Conservation (phyloP, 2,888 invertebrate genomes). For the Teleogryllus oceanicus region DNA sequence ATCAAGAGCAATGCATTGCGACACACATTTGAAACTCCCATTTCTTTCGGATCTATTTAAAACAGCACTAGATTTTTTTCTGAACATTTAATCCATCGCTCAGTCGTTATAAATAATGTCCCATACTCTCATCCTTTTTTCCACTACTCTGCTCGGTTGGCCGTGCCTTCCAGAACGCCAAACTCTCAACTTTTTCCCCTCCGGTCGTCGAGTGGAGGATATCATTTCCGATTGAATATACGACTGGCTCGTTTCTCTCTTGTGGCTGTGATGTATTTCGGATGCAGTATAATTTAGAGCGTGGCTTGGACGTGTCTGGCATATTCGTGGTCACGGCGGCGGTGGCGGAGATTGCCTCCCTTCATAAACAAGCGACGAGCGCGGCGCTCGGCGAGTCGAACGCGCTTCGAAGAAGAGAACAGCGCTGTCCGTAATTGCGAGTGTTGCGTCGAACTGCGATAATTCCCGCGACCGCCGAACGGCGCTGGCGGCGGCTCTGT, state of each 20-base stretch:
- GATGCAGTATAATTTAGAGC: conserved; percentile 18
- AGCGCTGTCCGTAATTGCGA: background rate
- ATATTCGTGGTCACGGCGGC: background rate
- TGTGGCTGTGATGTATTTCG: conserved; percentile 4
- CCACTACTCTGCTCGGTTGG: background rate
- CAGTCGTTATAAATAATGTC: no score
- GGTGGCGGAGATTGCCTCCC: background rate
- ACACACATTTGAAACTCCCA: no score
- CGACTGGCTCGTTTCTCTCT: conserved; percentile 18
- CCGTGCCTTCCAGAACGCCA: background rate
- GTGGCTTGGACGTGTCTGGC: background rate
- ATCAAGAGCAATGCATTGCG: no score
- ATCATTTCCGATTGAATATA: conserved; percentile 18
- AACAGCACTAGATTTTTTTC: no score
- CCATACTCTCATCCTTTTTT: no score
- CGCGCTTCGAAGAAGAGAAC: background rate
- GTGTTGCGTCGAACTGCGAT: background rate
- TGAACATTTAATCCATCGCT: no score
- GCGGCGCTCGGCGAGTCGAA: background rate
- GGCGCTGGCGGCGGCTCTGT: background rate
- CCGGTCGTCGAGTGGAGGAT: background rate
- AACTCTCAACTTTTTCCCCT: background rate
- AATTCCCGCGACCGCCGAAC: background rate
- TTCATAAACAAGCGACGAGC: background rate
- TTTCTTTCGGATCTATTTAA: no score